Conservation (phyloP, 2,888 invertebrate genomes). For the Cinara cedri region DNA sequence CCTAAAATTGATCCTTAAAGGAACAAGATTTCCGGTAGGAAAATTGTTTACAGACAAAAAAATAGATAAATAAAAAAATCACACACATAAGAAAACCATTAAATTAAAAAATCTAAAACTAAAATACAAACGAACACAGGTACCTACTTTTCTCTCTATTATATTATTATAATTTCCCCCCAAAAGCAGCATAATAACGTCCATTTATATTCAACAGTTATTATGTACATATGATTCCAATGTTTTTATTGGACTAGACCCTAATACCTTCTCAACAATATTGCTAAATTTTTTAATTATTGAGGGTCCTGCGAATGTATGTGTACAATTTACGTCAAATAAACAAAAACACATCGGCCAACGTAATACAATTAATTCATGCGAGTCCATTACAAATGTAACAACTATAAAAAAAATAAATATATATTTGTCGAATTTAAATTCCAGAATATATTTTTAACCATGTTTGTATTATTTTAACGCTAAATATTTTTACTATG, state of each 20-base stretch:
- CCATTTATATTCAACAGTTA: not conserved
- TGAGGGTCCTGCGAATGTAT: constrained; percentile 18
- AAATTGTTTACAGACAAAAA: no score
- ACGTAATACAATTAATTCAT: constrained; percentile 48
- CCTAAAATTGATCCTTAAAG: no score
- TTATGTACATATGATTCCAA: not conserved
- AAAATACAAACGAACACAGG: no score
- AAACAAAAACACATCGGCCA: constrained; percentile 51
- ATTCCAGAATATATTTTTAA: constrained; percentile 25
- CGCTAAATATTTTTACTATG: constrained; percentile 48
- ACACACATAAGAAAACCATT: no score
- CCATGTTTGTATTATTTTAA: constrained; percentile 32
- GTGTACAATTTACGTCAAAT: constrained; percentile 48
- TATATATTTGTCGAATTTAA: constrained; percentile 44
- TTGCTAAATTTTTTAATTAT: constrained; percentile 41
- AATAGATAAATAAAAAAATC: no score
- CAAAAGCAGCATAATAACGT: not conserved
- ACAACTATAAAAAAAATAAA: constrained; percentile 23
- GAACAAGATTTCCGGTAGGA: no score
- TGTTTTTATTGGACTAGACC: constrained; percentile 33
- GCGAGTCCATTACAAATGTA: constrained; percentile 44
- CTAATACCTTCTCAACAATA: constrained; percentile 39
- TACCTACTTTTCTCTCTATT: no score
- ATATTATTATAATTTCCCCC: not conserved
- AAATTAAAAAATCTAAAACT: no score